phyloP scores from a whole-genome alignment of 1,140 invertebrate species.

The Drosophila cardini region DNA sequence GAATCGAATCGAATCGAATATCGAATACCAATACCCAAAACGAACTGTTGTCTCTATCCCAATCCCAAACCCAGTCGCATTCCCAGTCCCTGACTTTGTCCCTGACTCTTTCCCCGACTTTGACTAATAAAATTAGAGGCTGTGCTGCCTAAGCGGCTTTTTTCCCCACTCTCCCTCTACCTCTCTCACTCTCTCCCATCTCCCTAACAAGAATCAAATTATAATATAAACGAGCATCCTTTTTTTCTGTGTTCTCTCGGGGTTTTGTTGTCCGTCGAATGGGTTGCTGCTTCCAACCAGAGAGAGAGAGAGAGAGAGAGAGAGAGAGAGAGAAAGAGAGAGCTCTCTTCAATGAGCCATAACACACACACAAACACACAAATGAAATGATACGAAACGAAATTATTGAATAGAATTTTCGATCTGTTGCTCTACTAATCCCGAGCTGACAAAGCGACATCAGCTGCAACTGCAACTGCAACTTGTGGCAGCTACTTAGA shows the following conservation, averaged over 20 bases:
- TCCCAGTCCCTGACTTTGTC: too few relatives aligned
- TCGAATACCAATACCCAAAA: conserved; percentile 3
- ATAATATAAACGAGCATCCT: conserved; percentile 58
- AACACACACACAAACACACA: conserved; percentile 20
- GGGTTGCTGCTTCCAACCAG: background rate
- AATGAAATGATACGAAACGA: conserved; percentile 21
- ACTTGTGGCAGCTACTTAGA: background rate
- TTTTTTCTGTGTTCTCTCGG: conserved; percentile 1
- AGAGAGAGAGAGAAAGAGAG: background rate
- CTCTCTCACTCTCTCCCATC: too few relatives aligned
- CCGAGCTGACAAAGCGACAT: conserved; percentile 42
- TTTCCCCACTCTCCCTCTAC: too few relatives aligned
- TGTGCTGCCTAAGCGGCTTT: conserved; percentile 55
- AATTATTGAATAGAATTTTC: conserved; percentile 5
- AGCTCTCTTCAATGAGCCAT: conserved; percentile 43
- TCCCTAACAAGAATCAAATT: conserved; percentile 60
- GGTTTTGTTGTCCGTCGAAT: background rate
- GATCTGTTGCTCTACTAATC: conserved; percentile 42
- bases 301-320: too few relatives aligned
- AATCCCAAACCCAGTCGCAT: too few relatives aligned
- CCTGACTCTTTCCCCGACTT: conserved; percentile 8
- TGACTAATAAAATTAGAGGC: conserved; percentile 39
- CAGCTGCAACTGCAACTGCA: conserved; percentile 23
- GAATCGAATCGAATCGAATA: background rate
- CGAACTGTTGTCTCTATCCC: conserved; percentile 12